These are phyloP conservation scores for Glaucidium brasilianum DNA, from an alignment of 2,113 vertebrate species.

Conservation along the genomic window DNA sequence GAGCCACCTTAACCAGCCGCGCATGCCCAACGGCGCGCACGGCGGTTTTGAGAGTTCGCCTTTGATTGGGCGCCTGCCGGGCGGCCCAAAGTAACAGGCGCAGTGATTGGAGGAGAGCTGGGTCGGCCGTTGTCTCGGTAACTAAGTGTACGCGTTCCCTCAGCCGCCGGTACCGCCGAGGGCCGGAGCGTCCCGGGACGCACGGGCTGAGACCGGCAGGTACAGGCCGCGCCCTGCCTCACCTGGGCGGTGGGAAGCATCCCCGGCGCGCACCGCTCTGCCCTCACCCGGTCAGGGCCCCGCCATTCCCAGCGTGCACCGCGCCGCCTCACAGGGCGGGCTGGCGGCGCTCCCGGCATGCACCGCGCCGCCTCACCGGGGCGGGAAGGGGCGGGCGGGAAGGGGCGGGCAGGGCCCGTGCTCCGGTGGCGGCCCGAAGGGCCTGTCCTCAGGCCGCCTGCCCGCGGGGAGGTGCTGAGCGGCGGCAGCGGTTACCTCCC, in stretches of 20 bases:
- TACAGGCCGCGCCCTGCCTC: not conserved
- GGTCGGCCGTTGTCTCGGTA: not conserved
- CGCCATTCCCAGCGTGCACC: not conserved
- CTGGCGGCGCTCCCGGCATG: not conserved
- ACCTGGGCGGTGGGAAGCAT: too few species aligned
- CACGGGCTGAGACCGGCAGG: not conserved
- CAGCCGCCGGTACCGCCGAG: not conserved
- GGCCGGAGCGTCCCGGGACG: too few species aligned
- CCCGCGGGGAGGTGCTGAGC: not conserved
- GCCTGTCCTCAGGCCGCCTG: too few species aligned
- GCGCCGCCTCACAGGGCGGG: not conserved
- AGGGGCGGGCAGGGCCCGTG: too few species aligned
- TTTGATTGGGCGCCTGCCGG: not conserved
- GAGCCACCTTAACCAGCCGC: not conserved
- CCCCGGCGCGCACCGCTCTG: too few species aligned
- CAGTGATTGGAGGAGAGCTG: not conserved
- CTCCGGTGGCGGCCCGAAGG: too few species aligned
- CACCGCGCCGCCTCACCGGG: not conserved
- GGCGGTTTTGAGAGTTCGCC: not conserved
- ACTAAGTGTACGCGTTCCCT: not conserved
- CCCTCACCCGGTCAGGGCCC: too few species aligned
- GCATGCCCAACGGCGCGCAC: rapidly evolving
- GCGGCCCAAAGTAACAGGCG: not conserved
- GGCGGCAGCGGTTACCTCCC: too few species aligned
- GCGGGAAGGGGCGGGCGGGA: not conserved